phyloP scores from a whole-genome alignment of 2,888 invertebrate species.

The Leptinotarsa tumamoca region DNA sequence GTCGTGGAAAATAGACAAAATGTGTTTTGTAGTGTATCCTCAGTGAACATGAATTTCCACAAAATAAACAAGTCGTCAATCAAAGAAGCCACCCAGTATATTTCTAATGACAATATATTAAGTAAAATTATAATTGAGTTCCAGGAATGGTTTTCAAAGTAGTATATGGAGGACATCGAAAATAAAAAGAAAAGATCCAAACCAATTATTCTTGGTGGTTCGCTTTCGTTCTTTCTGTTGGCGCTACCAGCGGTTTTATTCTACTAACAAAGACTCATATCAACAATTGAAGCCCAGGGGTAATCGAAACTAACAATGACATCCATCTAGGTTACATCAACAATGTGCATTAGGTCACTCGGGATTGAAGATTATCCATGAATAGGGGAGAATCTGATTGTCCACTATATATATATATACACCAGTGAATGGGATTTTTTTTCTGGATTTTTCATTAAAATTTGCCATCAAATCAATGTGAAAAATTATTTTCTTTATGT shows the following conservation, averaged over 20 bases:
- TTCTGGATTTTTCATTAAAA: no score
- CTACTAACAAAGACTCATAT: slow-evolving; percentile 57
- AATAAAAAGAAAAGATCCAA: not conserved
- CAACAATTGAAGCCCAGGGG: slow-evolving; percentile 63
- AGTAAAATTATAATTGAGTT: not conserved
- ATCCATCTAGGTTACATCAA: slow-evolving; percentile 53
- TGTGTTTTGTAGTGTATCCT: no score
- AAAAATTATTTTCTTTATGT: no score
- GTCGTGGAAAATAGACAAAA: no score
- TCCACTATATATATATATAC: not conserved
- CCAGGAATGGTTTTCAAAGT: not conserved
- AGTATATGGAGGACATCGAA: not conserved
- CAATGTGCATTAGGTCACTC: not conserved
- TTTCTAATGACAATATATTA: no score
- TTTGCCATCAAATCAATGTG: no score
- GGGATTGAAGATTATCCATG: not conserved
- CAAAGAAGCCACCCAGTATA: no score
- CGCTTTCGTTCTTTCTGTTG: not conserved
- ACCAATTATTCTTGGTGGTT: not conserved
- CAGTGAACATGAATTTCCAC: no score
- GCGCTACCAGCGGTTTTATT: slow-evolving; percentile 34
- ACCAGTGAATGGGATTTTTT: not conserved
- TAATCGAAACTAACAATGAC: slow-evolving; percentile 62
- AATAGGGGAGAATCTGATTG: not conserved
- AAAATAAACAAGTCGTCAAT: no score